A percentile compares a stretch with the other conserved stretches of the same genome.
These are phyloP conservation scores for Drosophila carrolli DNA, from an alignment of 1,140 invertebrate species.

Conservation along the genomic window DNA sequence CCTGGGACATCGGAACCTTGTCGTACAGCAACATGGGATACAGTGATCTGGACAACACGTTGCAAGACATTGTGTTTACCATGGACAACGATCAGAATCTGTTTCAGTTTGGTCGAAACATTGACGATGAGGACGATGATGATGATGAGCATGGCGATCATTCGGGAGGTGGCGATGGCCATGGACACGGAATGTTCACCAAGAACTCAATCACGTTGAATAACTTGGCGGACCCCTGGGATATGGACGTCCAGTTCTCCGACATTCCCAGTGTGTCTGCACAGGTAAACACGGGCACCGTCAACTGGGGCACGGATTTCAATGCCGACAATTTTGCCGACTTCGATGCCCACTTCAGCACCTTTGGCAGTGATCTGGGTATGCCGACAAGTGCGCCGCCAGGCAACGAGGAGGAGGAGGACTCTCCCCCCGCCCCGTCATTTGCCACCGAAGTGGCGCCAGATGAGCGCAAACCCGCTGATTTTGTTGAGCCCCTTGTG, in stretches of 20 bases:
- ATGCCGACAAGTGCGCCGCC: conserved; percentile 29
- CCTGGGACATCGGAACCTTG: conserved; percentile 52
- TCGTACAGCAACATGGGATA: conserved; percentile 63
- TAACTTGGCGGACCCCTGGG: conserved; percentile 72
- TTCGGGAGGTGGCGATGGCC: conserved; percentile 44
- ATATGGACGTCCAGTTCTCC: conserved; percentile 69
- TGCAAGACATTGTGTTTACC: conserved; percentile 73
- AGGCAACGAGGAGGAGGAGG: conserved; percentile 7
- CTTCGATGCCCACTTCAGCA: conserved; percentile 81
- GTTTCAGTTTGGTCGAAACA: conserved; percentile 70
- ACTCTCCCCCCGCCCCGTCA: not conserved
- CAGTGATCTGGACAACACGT: conserved; percentile 58
- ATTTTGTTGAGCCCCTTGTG: not conserved
- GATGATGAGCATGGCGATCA: conserved; percentile 63
- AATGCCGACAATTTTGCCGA: conserved; percentile 79
- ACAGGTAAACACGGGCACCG: conserved; percentile 51
- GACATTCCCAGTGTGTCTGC: conserved; percentile 55
- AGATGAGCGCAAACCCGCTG: conserved; percentile 4
- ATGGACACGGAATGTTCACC: conserved; percentile 58
- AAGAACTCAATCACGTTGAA: conserved; percentile 65
- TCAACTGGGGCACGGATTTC: conserved; percentile 67
- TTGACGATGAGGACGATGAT: conserved; percentile 77
- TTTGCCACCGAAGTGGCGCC: not conserved
- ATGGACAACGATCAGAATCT: conserved; percentile 72
- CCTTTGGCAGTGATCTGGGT: conserved; percentile 71